Conservation (phyloP, 2,797 vertebrate genomes). For the Sebastes steindachneri region DNA sequence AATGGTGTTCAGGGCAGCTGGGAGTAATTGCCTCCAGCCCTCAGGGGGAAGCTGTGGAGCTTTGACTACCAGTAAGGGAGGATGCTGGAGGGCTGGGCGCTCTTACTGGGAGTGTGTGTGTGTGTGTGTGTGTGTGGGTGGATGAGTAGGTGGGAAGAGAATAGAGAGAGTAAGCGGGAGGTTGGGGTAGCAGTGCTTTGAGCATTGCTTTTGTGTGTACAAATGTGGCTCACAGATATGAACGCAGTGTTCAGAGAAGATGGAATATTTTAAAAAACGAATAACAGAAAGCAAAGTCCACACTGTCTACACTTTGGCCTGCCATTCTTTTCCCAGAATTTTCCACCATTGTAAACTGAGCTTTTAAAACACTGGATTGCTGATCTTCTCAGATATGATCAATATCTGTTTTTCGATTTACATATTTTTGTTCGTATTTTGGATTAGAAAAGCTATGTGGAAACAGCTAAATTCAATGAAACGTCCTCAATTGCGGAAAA, state of each 20-base stretch:
- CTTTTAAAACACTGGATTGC: background rate
- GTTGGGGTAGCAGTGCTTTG: conserved; percentile 1
- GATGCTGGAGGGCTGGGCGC: conserved; percentile 20
- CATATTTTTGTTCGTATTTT: background rate
- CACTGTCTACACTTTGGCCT: background rate
- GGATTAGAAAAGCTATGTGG: background rate
- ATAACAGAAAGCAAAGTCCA: background rate
- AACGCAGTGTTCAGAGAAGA: background rate
- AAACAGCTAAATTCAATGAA: background rate
- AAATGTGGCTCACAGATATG: background rate
- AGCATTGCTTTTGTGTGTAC: background rate
- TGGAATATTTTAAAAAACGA: background rate
- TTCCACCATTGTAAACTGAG: background rate
- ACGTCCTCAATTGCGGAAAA: no score
- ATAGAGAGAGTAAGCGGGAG: conserved; percentile 1
- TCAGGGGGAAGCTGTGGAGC: conserved; percentile 5
- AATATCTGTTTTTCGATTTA: background rate
- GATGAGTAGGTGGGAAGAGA: conserved; percentile 33
- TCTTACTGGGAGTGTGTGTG: conserved; percentile 3
- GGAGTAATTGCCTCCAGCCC: conserved; percentile 14
- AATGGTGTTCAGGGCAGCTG: background rate
- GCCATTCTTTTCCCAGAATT: background rate
- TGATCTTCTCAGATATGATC: background rate
- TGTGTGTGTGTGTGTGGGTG: conserved; percentile 9
- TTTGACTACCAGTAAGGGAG: conserved; percentile 8